Evolutionary conservation across 2,888 invertebrate genomes (phyloP), one percentile per base, ranked within the genome.

Genomic region (Argynnis bischoffii): DNA sequence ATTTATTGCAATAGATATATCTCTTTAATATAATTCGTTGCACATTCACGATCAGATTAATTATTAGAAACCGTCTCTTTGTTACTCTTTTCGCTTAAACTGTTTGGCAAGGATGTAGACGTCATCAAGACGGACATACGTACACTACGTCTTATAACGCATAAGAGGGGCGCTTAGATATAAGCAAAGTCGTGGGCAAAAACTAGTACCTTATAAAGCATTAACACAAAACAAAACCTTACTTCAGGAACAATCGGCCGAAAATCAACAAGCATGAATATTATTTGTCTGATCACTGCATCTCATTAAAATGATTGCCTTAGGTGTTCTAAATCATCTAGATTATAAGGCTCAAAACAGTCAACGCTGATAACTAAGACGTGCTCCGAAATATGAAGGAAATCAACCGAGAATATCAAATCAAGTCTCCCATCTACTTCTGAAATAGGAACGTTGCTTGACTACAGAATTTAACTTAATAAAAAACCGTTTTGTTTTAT

Each of bases 401-500:
- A 61, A 61, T 61, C 61, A 53, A 41, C 61, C 51, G 61, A 51
- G 61, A 61, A 61, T 61, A 61, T 61, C 50, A 61, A 61, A 61
- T 61, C 61, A 61, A 11, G 51, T 61, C 60, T 57, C n/a, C 48
- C 26, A 48, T 59, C 48, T 59, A 59, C 47, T 48, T 59, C 31
- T 35, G 18, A 41, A 53, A 18, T 53, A n/a, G 35, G 15, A 61
- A 61, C 61, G 61, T 51, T 61, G 41, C 35, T 61, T 53, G 51
- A 53, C 41, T 61, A n/a, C 18, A 35, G 18, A 61, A 61, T 53
- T 35, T 51, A 50, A 61, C 31, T 61, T 41, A 51, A 51, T 53
- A 41, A 51, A 51, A 51, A 35, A 31, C 8, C 3, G 15, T 31
- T 35, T 35, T 35, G 35, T n/a, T 35, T 16, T 55, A 11, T 35